Conservation (phyloP, 2,113 vertebrate species). For the Beaufortia kweichowensis region DNA sequence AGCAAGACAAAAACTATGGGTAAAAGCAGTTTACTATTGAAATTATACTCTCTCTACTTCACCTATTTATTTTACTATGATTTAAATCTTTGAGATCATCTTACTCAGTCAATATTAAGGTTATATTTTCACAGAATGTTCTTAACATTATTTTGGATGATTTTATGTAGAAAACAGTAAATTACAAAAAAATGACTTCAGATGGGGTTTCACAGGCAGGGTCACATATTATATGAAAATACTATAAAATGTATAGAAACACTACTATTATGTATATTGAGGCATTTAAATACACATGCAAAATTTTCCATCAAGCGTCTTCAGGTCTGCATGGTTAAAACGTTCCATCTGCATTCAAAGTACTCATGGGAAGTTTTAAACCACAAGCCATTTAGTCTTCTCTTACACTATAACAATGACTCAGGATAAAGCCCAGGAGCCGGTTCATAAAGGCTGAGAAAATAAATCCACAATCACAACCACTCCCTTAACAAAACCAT, state of each 20-base stretch:
- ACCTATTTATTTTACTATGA: too few relatives aligned
- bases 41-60: neutral
- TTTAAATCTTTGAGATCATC: too few relatives aligned
- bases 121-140: too few relatives aligned
- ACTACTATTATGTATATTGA: neutral
- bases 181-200: neutral
- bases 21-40: neutral
- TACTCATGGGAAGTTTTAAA: neutral
- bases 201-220: too few relatives aligned
- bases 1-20: slow-evolving; percentile 1
- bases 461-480: slow-evolving; percentile 6
- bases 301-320: slow-evolving; percentile 14
- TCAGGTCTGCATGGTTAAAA: slow-evolving; percentile 2
- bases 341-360: slow-evolving; percentile 9
- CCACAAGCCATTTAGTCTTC: slow-evolving; percentile 5
- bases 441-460: neutral
- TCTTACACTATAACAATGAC: slow-evolving; percentile 3
- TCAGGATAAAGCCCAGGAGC: slow-evolving; percentile 14
- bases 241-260: neutral
- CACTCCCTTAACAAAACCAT: slow-evolving; percentile 20
- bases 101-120: too few relatives aligned
- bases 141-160: too few relatives aligned
- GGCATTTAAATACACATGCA: neutral
- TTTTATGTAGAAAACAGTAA: too few relatives aligned
- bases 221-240: too few relatives aligned